Conservation (phyloP, 1,140 invertebrate genomes). For the Catajapyx aquilonaris region DNA sequence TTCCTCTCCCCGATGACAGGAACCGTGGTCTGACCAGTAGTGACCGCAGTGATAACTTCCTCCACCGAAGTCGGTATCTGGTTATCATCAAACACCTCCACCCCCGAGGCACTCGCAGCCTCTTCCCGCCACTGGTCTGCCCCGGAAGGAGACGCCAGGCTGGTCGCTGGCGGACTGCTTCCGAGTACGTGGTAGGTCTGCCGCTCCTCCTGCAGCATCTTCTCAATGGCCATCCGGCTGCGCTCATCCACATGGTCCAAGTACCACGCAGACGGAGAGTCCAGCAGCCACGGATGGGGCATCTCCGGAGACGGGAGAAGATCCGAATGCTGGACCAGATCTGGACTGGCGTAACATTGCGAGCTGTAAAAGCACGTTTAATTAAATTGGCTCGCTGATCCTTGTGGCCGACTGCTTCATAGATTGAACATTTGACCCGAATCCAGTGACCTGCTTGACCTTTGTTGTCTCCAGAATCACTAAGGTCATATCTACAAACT, state of each 20-base stretch:
- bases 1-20: conserved; percentile 8
- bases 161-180: conserved; percentile 10
- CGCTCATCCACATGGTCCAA: conserved; percentile 20
- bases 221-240: conserved; percentile 19
- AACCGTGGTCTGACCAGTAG: conserved; percentile 26
- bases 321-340: conserved; percentile 28
- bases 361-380: too few relatives aligned
- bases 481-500: too few relatives aligned
- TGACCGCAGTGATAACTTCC: conserved; percentile 27
- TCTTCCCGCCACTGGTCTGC: background rate
- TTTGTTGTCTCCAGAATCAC: too few relatives aligned
- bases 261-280: conserved; percentile 25
- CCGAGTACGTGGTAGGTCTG: conserved; percentile 19
- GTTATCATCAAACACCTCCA: conserved; percentile 15
- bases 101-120: background rate
- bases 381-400: too few relatives aligned
- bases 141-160: too few relatives aligned
- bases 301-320: conserved; percentile 33
- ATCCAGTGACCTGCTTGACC: too few relatives aligned
- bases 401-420: too few relatives aligned
- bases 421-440: too few relatives aligned
- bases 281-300: conserved; percentile 40
- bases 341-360: too few relatives aligned
- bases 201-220: conserved; percentile 21
- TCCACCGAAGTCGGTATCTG: conserved; percentile 26